Percentiles rank a stretch among this genome's conserved stretches.
Conservation (phyloP, 2,888 invertebrate genomes). For the Catocala nupta region DNA sequence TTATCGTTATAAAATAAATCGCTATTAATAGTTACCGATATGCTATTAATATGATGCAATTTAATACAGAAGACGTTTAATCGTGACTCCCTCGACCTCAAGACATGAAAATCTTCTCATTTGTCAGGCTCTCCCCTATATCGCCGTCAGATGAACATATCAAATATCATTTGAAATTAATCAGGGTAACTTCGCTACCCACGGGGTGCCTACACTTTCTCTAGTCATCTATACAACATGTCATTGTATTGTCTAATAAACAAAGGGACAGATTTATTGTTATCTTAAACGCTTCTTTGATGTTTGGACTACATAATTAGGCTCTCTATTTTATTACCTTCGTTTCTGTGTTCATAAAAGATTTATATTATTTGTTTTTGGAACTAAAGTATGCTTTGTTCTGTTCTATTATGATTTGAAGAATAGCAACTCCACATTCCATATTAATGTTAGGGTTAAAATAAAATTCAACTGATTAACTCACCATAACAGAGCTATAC, state of each 20-base stretch:
- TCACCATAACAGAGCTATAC: no score
- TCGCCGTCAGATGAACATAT: conserved; percentile 78
- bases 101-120: conserved; percentile 80
- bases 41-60: conserved; percentile 63
- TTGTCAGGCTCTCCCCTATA: conserved; percentile 77
- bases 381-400: no score
- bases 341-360: conserved; percentile 8
- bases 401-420: no score
- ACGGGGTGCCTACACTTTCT: conserved; percentile 58
- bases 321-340: conserved; percentile 15
- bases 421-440: no score
- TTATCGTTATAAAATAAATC: not conserved
- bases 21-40: conserved; percentile 38
- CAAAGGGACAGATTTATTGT: conserved; percentile 48
- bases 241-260: conserved; percentile 49
- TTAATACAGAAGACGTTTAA: conserved; percentile 72
- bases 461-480: no score
- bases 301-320: conserved; percentile 19
- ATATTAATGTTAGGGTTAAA: no score
- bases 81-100: conserved; percentile 60
- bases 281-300: conserved; percentile 26
- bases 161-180: conserved; percentile 84
- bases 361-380: not conserved
- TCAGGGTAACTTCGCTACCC: conserved; percentile 65
- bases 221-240: conserved; percentile 43